Conservation (phyloP, 2,888 invertebrate genomes). For the Conomelus anceps region DNA sequence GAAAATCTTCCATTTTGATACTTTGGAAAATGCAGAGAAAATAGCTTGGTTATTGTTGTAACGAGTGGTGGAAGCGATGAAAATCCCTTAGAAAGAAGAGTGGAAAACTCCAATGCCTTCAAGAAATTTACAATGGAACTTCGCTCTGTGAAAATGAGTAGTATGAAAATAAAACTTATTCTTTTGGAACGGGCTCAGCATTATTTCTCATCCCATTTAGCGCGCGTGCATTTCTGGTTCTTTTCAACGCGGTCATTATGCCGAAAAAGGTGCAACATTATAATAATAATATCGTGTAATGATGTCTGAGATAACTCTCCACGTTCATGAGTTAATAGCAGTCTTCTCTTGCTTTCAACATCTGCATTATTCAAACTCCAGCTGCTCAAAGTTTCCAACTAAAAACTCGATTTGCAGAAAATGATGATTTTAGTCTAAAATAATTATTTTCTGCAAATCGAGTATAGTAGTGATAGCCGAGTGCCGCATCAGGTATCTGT, state of each 20-base stretch:
- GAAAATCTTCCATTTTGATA: not conserved
- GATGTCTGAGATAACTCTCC: not conserved
- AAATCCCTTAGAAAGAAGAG: not conserved
- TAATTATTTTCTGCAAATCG: no score
- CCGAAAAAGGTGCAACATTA: not conserved
- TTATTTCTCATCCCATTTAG: not conserved
- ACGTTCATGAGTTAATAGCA: not conserved
- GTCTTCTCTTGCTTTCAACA: not conserved
- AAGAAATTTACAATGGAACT: not conserved
- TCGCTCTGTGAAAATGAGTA: not conserved
- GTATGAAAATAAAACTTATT: not conserved
- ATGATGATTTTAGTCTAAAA: no score
- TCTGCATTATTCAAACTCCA: not conserved
- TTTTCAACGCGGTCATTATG: not conserved
- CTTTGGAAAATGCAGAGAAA: not conserved
- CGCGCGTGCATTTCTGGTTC: not conserved
- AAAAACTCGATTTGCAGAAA: no score
- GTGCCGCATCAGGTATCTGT: no score
- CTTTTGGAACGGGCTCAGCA: not conserved
- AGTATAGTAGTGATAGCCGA: no score
- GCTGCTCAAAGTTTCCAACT: not conserved
- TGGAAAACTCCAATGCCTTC: not conserved
- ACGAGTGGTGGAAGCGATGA: not conserved
- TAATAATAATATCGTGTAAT: not conserved
- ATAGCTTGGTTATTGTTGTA: not conserved